phyloP scores from a whole-genome alignment of 2,797 vertebrate genomes.

The Leptatherina wallacei region DNA sequence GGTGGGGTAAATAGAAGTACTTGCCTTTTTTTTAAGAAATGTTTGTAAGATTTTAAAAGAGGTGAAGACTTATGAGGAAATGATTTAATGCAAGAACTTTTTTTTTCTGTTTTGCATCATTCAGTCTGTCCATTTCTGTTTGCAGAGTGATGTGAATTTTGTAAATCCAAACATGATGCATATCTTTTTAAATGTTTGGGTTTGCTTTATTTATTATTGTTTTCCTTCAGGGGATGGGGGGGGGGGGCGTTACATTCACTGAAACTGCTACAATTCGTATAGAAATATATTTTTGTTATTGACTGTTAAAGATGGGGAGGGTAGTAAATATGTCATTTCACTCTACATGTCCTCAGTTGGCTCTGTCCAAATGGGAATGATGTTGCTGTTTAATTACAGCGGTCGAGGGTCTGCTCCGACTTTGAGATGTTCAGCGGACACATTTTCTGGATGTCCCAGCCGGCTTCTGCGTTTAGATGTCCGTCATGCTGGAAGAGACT shows the following conservation, averaged over 20 bases:
- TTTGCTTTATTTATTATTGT: slow-evolving; percentile 83
- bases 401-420: slow-evolving; percentile 60
- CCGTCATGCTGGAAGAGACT: slow-evolving; percentile 32
- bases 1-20: slow-evolving; percentile 66
- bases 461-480: slow-evolving; percentile 60
- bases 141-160: slow-evolving; percentile 79
- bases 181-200: slow-evolving; percentile 77
- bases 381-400: slow-evolving; percentile 76
- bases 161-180: slow-evolving; percentile 79
- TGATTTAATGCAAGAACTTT: slow-evolving; percentile 90
- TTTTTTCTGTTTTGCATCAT: slow-evolving; percentile 80
- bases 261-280: slow-evolving; percentile 81
- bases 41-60: slow-evolving; percentile 85
- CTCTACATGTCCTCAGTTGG: slow-evolving; percentile 68
- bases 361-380: slow-evolving; percentile 59
- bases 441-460: slow-evolving; percentile 52
- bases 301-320: slow-evolving; percentile 65
- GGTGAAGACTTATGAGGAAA: slow-evolving; percentile 76
- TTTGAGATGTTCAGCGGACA: slow-evolving; percentile 61
- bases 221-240: slow-evolving; percentile 29
- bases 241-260: slow-evolving; percentile 52
- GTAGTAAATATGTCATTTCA: slow-evolving; percentile 64
- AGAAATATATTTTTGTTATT: slow-evolving; percentile 87
- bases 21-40: slow-evolving; percentile 83
- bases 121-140: slow-evolving; percentile 82